Evolutionary conservation across 92 coral and sea anemone species (phyloP).

Genomic region (Paramuricea clavata): DNA sequence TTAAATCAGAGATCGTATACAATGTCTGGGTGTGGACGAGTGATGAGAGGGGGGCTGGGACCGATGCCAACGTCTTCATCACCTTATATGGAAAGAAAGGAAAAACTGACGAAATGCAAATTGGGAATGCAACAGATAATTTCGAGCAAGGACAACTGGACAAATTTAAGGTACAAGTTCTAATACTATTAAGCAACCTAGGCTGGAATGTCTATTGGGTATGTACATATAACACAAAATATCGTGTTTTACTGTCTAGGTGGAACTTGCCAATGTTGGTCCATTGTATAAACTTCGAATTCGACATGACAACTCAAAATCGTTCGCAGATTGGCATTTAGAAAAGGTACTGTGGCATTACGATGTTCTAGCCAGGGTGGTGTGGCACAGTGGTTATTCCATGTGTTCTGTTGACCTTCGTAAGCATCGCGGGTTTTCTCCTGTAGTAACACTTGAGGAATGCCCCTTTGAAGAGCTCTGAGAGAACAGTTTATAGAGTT

Average conservation of each 20-base stretch:
- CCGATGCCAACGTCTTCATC: constrained; percentile 92
- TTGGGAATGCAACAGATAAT: constrained; percentile 94
- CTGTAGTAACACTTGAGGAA: no score
- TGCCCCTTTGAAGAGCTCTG: no score
- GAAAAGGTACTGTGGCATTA: constrained; percentile 76
- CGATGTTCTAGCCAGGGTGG: background rate
- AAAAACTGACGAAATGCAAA: constrained; percentile 85
- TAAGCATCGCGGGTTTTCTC: no score
- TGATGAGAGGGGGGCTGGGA: constrained; percentile 91
- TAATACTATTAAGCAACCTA: no score
- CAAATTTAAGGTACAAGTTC: constrained; percentile 84
- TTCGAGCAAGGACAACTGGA: constrained; percentile 96
- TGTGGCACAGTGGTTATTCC: background rate
- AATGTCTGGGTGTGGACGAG: constrained; percentile 98
- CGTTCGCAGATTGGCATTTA: constrained; percentile 97
- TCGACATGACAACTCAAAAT: constrained; percentile 90
- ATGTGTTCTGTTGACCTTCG: no score
- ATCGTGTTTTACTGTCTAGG: no score
- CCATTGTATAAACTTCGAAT: constrained; percentile 86
- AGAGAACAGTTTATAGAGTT: no score
- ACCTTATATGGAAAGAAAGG: constrained; percentile 93
- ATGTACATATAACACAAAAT: no score
- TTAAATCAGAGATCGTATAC: constrained; percentile 93
- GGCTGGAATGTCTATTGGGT: no score
- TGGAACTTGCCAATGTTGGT: constrained; percentile 88